Base-by-base conservation (phyloP, 2,113 vertebrate species). In the Fregata magnificens region DNA sequence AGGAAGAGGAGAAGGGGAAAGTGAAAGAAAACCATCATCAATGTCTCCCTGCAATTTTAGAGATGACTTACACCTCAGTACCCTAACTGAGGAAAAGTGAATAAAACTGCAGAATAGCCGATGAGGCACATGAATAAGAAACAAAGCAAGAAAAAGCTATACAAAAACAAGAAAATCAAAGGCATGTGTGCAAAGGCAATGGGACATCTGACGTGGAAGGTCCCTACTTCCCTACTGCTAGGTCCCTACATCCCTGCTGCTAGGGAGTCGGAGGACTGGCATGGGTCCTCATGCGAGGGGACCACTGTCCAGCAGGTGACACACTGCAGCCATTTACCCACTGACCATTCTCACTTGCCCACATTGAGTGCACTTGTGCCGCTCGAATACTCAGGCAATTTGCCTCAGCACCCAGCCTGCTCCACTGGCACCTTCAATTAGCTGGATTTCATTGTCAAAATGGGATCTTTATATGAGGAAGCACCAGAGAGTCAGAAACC, bases 221-320 rank as follows among this genome's bases (percentile, higher is more conserved):
- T 44, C 38, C 19, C 40, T 31, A 24, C 38, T 21, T 59, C 34
- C 34, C 55, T 28, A 21, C 42, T 34, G 21, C 31, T 8, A 42
- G 44, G 20, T 26, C 20, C 32, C 28, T 50, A 20, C 13, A 5
- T n/a, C 19, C 29, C 38, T 42, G 10, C 21, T 58, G 42, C 29
- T 26, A 34, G 6, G 25, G 26, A 62, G 32, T 5, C 3, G 1
- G 42, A 58, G 21, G 61, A 56, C 13, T 45, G 36, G 63, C 3
- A 1, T 5, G 15, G 58, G 38, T 76, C 42, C 29, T 58, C 19
- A 28, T 2, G 24, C 1, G 0, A 72, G 47, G 8, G 31, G 36
- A 89, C 29, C 38, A 13, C 8, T 40, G 44, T 40, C 15, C 34
- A 44, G n/a, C 15, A 50, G 18, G 44, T 29, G 20, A 84, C 18